A percentile compares a stretch with the other conserved stretches of the same genome.
Conservation (phyloP, 2,888 invertebrate species). For the Aelia acuminata region DNA sequence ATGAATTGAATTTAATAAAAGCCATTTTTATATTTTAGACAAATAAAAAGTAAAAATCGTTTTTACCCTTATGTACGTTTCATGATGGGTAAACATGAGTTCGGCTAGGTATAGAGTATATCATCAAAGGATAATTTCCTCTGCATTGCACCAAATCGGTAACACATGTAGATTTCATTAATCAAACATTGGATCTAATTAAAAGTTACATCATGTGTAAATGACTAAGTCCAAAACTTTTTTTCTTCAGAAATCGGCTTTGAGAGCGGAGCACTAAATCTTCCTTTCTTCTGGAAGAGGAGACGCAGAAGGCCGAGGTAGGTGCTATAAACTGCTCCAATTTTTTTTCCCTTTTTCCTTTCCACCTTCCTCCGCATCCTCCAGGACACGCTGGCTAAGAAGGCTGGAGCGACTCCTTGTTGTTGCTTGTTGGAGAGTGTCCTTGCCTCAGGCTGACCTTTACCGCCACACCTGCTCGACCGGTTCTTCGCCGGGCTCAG, state of each 20-base stretch:
- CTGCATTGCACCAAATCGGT: too few relatives aligned
- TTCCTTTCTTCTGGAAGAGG: background rate
- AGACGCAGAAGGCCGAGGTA: background rate
- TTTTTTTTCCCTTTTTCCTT: too few relatives aligned
- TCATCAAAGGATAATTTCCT: too few relatives aligned
- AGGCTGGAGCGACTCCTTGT: background rate
- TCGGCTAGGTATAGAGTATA: too few relatives aligned
- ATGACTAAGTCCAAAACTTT: background rate
- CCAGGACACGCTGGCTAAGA: background rate
- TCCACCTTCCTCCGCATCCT: background rate
- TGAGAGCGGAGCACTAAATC: background rate
- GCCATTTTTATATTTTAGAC: too few relatives aligned
- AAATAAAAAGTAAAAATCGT: too few relatives aligned
- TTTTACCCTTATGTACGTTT: too few relatives aligned
- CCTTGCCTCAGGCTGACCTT: background rate
- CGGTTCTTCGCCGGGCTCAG: background rate
- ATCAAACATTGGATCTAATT: too few relatives aligned
- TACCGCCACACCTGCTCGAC: slow-evolving; percentile 22
- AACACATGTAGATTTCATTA: too few relatives aligned
- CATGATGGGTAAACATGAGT: too few relatives aligned
- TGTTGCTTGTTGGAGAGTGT: background rate
- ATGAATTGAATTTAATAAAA: too few relatives aligned
- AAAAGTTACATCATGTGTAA: background rate
- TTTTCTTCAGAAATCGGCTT: background rate
- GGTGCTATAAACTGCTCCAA: slow-evolving; percentile 11